Conservation (phyloP, 2,797 vertebrate genomes). For the Pogoniulus pusillus region DNA sequence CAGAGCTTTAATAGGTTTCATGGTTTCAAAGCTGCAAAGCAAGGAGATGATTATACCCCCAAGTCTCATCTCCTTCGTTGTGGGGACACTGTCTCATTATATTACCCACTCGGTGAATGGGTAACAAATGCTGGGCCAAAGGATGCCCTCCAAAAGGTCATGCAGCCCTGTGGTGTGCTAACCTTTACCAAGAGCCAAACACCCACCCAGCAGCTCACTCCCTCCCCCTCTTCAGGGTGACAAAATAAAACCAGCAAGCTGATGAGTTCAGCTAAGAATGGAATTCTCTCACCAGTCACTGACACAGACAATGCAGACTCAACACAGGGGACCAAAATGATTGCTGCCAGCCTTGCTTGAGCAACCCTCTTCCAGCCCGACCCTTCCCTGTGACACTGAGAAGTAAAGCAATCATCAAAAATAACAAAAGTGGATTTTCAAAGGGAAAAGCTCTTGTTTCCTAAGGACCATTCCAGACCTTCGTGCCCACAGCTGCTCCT, state of each 20-base stretch:
- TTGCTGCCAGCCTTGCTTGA: background rate
- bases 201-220: background rate
- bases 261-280: background rate
- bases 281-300: background rate
- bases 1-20: constrained; percentile 26
- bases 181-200: background rate
- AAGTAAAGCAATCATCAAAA: background rate
- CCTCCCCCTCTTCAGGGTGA: background rate
- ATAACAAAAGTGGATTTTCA: too few species aligned
- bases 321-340: background rate
- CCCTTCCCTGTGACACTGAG: background rate
- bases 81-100: background rate
- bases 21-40: background rate
- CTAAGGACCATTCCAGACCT: background rate
- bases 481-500: background rate
- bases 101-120: background rate
- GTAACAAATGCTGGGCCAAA: background rate
- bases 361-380: background rate
- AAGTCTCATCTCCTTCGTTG: background rate
- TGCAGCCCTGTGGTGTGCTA: background rate
- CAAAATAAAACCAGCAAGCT: background rate
- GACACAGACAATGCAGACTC: background rate
- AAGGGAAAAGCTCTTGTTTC: background rate
- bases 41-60: background rate
- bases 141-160: background rate